Evolutionary conservation across 2,888 invertebrate species (phyloP), one percentile per base, ranked within the genome.

Genomic region (Tyria jacobaeae): DNA sequence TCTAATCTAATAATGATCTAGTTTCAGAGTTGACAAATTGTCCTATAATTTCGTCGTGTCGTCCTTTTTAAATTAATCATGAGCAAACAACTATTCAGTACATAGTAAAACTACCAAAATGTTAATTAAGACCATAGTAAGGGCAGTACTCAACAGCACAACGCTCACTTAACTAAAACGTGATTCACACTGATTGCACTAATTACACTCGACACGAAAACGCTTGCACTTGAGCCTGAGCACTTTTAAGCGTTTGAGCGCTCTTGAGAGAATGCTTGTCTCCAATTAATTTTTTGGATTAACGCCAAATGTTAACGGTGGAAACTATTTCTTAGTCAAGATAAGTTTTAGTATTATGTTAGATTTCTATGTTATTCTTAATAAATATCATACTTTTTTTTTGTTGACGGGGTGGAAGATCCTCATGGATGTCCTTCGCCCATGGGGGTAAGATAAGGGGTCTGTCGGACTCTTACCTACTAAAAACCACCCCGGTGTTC

Each of bases 261-360:
- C 75, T 79, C 67, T 75, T 71, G 69, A 75, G 57, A 61, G 67
- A 77, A 69, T 62, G 79, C 80, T 86, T 85, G 83, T 85, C 84
- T 81, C 83, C 89, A 89, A 90, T 91, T 90, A 91, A 81, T 89
- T 90, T 91, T 91, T 90, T 91, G 90, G 90, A 86, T 86, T 86
- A 82, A 73, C 73, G 89, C 91, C 90, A 90, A 91, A 84, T 74
- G 82, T 75, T 79, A 77, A 74, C 72, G 61, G 66, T 37, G 44
- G 70, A 71, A 70, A 73, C 66, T 54, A 65, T 76, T 73, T 66
- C 74, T 66, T 72, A 65, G 62, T 27, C 21, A 2, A 58, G 51
- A 62, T 52, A 60, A 60, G 63, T 56, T 56, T 61, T 48, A 31
- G 39, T 49, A n/a, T 21, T 39, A 34, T 14, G 31, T 41, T 35